phyloP scores from a whole-genome alignment of 2,888 invertebrate genomes.

The Crepidodera aurea region DNA sequence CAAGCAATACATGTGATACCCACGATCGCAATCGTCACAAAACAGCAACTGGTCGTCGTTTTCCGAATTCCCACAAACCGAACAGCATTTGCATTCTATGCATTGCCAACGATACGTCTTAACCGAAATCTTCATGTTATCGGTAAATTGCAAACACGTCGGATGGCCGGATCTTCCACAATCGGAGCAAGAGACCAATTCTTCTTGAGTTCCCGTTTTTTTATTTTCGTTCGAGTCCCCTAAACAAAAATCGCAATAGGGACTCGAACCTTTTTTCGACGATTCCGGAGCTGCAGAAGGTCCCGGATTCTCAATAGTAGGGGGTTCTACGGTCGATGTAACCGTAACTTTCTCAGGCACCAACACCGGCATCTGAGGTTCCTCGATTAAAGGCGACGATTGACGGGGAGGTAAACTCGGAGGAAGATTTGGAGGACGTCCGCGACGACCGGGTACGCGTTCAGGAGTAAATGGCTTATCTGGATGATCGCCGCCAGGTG shows the following conservation, averaged over 20 bases:
- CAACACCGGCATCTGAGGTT: conserved; percentile 63
- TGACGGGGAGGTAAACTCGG: conserved; percentile 63
- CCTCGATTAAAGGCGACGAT: conserved; percentile 53
- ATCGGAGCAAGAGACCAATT: conserved; percentile 96
- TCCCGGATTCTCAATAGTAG: conserved; percentile 20
- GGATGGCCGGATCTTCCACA: conserved; percentile 98
- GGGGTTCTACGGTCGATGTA: conserved; percentile 13
- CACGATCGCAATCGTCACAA: conserved; percentile 99
- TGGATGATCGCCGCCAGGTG: conserved; percentile 70
- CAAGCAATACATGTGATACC: conserved; percentile 99
- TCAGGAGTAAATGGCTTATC: conserved; percentile 92
- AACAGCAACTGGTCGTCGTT: conserved; percentile 99
- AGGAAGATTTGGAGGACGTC: conserved; percentile 58
- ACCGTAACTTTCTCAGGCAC: conserved; percentile 59
- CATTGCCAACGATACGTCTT: conserved; percentile 99
- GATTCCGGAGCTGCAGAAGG: conserved; percentile 36
- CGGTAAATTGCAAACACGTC: conserved; percentile 96
- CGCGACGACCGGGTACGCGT: conserved; percentile 68
- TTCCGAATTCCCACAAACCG: conserved; percentile 97
- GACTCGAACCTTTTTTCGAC: conserved; percentile 78
- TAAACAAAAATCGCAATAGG: conserved; percentile 98
- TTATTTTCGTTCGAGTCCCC: conserved; percentile 96
- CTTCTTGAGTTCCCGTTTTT: conserved; percentile 93
- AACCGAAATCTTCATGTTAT: conserved; percentile 98
- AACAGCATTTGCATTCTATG: conserved; percentile 99